Evolutionary conservation across 2,797 vertebrate genomes (phyloP).

Genomic region (Muscicapa comitata): DNA sequence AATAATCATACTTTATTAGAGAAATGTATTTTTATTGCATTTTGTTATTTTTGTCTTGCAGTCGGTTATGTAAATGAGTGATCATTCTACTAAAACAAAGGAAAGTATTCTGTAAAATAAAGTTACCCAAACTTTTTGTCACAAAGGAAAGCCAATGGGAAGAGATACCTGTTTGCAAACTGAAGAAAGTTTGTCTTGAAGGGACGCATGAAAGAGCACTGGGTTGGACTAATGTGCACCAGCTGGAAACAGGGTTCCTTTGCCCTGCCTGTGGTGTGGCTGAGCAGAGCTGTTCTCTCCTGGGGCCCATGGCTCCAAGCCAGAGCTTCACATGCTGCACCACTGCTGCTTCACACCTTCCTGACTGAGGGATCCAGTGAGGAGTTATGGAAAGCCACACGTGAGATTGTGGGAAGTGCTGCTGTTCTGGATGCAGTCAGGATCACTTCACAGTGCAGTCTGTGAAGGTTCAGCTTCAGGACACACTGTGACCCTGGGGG

Average conservation of each 20-base stretch:
- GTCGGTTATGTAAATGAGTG: background rate
- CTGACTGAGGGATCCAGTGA: background rate
- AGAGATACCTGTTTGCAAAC: background rate
- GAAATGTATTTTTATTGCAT: background rate
- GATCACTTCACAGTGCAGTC: background rate
- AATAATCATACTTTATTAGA: background rate
- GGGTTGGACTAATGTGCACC: background rate
- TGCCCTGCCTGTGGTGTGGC: background rate
- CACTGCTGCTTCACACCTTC: background rate
- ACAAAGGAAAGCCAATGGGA: background rate
- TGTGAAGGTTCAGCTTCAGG: background rate
- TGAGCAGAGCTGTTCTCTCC: background rate
- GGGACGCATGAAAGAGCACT: background rate
- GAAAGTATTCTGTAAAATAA: background rate
- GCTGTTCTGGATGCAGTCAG: background rate
- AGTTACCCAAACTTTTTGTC: background rate
- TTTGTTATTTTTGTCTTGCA: background rate
- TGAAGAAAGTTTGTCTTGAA: background rate
- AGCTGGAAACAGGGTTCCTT: background rate
- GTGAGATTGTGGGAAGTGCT: background rate
- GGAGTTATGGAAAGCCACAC: background rate
- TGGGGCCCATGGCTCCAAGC: rapidly evolving
- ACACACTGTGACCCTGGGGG: background rate
- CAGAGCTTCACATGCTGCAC: background rate
- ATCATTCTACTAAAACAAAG: background rate